A percentile compares a stretch with the other conserved stretches of the same genome.
Conservation (phyloP, 1,140 invertebrate species). For the Sitobion miscanthi region DNA sequence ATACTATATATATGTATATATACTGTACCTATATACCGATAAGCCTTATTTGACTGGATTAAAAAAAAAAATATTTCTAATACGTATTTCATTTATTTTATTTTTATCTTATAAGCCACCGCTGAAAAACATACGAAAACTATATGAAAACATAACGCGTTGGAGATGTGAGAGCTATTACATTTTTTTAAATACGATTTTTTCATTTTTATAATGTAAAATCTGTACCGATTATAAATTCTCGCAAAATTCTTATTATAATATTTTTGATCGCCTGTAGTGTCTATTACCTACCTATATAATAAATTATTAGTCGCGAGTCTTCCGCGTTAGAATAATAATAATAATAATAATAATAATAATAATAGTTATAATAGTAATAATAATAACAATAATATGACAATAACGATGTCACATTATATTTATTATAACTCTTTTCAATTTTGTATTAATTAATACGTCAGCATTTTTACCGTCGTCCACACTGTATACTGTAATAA, state of each 20-base stretch:
- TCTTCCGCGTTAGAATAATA: conserved; percentile 33
- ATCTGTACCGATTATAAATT: conserved; percentile 38
- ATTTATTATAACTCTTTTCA: background rate
- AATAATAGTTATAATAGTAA: background rate
- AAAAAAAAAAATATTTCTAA: conserved; percentile 41
- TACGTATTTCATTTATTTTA: conserved; percentile 16
- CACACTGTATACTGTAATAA: background rate
- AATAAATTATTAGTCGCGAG: conserved; percentile 36
- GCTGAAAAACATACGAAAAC: background rate
- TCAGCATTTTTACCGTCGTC: background rate
- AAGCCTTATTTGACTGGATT: conserved; percentile 45
- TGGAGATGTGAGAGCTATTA: conserved; percentile 29
- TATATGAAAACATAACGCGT: conserved; percentile 9
- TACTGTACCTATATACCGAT: conserved; percentile 15
- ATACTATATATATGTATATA: background rate
- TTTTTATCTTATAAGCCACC: conserved; percentile 19
- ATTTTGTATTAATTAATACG: background rate
- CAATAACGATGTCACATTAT: background rate
- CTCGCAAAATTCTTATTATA: conserved; percentile 31
- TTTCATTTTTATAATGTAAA: conserved; percentile 24
- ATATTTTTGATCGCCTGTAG: conserved; percentile 52
- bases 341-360: background rate
- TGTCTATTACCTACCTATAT: conserved; percentile 7
- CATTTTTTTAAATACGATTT: conserved; percentile 1
- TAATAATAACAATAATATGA: background rate